Percentiles rank a stretch among this genome's conserved stretches.
phyloP scores from a whole-genome alignment of 2,888 invertebrate genomes.

The Limnephilus rhombicus region DNA sequence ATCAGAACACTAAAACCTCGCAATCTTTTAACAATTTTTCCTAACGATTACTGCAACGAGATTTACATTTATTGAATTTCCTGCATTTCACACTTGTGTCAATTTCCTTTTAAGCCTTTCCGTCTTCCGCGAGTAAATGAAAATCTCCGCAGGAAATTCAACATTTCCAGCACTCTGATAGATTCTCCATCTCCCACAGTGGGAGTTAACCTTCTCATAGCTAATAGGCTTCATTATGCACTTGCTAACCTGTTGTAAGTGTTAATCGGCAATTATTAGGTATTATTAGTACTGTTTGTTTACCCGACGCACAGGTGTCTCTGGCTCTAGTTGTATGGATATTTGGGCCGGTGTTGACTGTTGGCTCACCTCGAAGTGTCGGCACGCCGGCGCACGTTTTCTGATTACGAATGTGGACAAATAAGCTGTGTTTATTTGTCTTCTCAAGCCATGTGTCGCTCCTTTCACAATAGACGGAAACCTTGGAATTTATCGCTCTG shows the following conservation, averaged over 20 bases:
- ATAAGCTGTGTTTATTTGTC: neutral
- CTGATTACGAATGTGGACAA: conserved; percentile 24
- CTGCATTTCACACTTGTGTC: neutral
- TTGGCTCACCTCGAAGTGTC: conserved; percentile 16
- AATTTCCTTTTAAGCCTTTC: neutral
- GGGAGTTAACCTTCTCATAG: neutral
- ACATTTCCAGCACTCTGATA: neutral
- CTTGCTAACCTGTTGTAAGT: neutral
- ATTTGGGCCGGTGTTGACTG: neutral
- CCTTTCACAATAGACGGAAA: neutral
- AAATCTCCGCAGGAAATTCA: neutral
- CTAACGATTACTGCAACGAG: neutral
- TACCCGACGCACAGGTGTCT: conserved; percentile 18
- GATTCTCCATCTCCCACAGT: neutral
- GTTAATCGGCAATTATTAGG: neutral
- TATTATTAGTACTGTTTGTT: neutral
- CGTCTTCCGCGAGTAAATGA: neutral
- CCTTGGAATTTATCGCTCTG: neutral
- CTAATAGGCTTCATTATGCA: neutral
- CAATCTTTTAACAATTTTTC: neutral
- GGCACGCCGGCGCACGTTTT: neutral
- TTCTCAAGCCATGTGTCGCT: neutral
- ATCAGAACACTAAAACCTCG: neutral
- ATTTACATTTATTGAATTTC: neutral
- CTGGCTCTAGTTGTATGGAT: neutral